Conservation (phyloP, 1,140 invertebrate species). For the Phymastichus coffea region DNA sequence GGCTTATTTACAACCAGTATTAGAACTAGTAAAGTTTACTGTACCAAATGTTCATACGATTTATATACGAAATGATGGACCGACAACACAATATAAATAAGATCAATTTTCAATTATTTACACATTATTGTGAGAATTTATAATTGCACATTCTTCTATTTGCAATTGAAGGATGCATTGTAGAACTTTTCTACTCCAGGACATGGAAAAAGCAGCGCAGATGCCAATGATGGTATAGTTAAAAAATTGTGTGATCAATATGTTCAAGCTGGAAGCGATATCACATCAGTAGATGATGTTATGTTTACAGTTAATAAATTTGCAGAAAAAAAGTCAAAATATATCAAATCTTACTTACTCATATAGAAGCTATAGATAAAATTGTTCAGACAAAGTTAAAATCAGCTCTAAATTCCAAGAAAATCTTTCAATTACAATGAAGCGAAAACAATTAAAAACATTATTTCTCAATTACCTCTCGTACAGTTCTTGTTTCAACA, state of each 20-base stretch:
- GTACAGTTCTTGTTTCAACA: neutral
- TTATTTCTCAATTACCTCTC: slow-evolving; percentile 3
- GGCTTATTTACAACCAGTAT: slow-evolving; percentile 34
- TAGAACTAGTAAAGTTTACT: slow-evolving; percentile 18
- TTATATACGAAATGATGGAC: slow-evolving; percentile 19
- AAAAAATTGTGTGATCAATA: slow-evolving; percentile 21
- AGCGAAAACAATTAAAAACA: neutral
- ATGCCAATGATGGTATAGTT: slow-evolving; percentile 20
- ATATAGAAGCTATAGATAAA: slow-evolving; percentile 18
- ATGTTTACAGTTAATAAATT: slow-evolving; percentile 11
- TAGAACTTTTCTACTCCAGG: slow-evolving; percentile 26
- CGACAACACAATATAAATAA: slow-evolving; percentile 27
- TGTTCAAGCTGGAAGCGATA: slow-evolving; percentile 14
- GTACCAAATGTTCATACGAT: slow-evolving; percentile 11
- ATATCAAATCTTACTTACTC: slow-evolving; percentile 4
- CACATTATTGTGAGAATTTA: slow-evolving; percentile 9
- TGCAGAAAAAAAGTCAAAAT: slow-evolving; percentile 25
- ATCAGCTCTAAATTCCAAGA: slow-evolving; percentile 21
- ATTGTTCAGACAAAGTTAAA: slow-evolving; percentile 12
- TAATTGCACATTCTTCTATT: too few relatives aligned
- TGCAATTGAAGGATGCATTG: slow-evolving; percentile 9
- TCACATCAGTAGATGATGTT: slow-evolving; percentile 22
- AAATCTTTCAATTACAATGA: slow-evolving; percentile 25
- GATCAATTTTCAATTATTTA: slow-evolving; percentile 18
- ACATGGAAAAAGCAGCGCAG: slow-evolving; percentile 26